phyloP scores from a whole-genome alignment of 2,113 vertebrate species.

The Dendrocopos noguchii region DNA sequence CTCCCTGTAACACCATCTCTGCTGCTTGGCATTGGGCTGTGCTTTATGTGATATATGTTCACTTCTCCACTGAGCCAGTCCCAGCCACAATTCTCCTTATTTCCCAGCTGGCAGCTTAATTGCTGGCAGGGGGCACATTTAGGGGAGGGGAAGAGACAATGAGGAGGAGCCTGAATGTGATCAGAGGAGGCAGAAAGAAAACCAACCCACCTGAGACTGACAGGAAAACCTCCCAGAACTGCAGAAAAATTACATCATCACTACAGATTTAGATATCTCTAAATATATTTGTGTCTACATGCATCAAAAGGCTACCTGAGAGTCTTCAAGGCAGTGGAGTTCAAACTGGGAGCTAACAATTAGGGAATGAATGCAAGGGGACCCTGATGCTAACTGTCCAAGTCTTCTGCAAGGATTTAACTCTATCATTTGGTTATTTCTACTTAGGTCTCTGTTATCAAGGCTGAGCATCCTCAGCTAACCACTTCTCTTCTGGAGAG shows the following conservation, averaged over 20 bases:
- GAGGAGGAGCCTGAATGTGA: not conserved
- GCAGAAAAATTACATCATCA: not conserved
- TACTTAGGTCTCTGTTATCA: not conserved
- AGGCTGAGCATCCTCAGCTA: not conserved
- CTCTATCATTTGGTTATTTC: not conserved
- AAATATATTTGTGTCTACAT: not conserved
- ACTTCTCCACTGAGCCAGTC: not conserved
- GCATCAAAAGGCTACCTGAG: not conserved
- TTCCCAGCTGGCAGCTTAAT: conserved; percentile 7
- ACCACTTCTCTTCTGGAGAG: too few relatives aligned
- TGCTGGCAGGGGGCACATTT: not conserved
- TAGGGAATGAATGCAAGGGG: not conserved
- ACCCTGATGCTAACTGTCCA: not conserved
- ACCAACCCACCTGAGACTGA: not conserved
- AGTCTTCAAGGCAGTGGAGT: not conserved
- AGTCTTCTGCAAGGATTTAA: not conserved
- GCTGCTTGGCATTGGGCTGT: not conserved
- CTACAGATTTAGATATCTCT: not conserved
- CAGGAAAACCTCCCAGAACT: not conserved
- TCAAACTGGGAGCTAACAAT: not conserved
- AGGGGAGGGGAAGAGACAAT: not conserved
- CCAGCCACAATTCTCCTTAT: not conserved
- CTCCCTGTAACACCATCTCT: not conserved
- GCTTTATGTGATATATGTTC: not conserved
- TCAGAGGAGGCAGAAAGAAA: not conserved